These are phyloP conservation scores for Batillaria attramentaria DNA, from an alignment of 1,140 invertebrate genomes.

Conservation along the genomic window DNA sequence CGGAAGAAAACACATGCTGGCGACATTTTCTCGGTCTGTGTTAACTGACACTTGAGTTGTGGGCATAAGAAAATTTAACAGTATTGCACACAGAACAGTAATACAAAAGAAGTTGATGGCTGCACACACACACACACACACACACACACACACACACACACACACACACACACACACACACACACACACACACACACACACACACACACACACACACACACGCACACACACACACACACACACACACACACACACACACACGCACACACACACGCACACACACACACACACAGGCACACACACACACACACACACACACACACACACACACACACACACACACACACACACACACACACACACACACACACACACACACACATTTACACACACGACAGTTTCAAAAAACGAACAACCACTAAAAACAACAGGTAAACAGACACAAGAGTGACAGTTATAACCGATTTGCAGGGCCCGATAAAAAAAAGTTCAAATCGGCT, in stretches of 20 bases:
- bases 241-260: slow-evolving; percentile 9
- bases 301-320: background rate
- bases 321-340: slow-evolving; percentile 15
- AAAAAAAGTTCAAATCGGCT: too few relatives aligned
- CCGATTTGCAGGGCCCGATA: too few relatives aligned
- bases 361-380: background rate
- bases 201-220: background rate
- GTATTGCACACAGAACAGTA: too few relatives aligned
- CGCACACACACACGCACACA: background rate
- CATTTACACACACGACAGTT: background rate
- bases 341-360: slow-evolving; percentile 13
- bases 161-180: slow-evolving; percentile 7
- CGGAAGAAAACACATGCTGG: too few relatives aligned
- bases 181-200: slow-evolving; percentile 9
- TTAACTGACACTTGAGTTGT: too few relatives aligned
- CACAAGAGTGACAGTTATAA: too few relatives aligned
- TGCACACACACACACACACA: background rate
- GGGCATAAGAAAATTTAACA: too few relatives aligned
- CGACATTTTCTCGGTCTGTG: too few relatives aligned
- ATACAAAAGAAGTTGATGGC: background rate
- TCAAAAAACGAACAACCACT: too few relatives aligned
- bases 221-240: background rate
- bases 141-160: background rate
- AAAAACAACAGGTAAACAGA: too few relatives aligned
- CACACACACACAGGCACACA: background rate